Base-by-base conservation (phyloP, 2,797 vertebrate species). In the Manis javanica region DNA sequence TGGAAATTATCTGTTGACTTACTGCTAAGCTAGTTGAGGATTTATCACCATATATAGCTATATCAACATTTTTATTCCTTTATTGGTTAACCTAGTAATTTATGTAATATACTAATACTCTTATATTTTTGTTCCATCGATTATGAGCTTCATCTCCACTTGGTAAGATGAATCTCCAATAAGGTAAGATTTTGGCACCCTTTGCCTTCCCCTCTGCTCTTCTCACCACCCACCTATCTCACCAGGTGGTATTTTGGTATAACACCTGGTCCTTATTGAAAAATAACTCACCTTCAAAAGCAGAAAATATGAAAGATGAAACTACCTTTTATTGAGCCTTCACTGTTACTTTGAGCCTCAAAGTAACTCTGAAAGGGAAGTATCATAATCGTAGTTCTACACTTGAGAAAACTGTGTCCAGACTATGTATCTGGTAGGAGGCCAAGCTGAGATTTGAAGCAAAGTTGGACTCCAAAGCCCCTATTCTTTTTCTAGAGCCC, bases 351-450 rank as follows among this genome's bases (percentile, higher is more conserved):
- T 94, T 88, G 82, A 85, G 86, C 78, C 81, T 82, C 55, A 68
- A 39, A 86, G 42, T 61, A 90, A 92, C 92, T 37, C 72, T 92
- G 57, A 82, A 51, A 95, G 57, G 55, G 87, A 72, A 90, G 59
- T 93, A 85, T 57, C 46, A 63, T 87, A 42, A 78, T 37, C 90
- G 53, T 16, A 92, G 29, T 88, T 94, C 90, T 95, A 96, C 57
- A 84, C 72, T 37, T 82, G 77, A 95, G 81, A 84, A 95, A 93
- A 87, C 63, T 94, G 37, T 87, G 69, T 87, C 71, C 23, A 79
- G 77, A 87, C 69, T 63, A 64, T 72, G 42, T 19, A 75, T 90
- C 34, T 93, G 86, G 69, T 63, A 93, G 42, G 87, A 84, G 19
- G n/a, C 55, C 93, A 91, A 89, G 18, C 63, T 93, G 79, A 68